Percentiles rank a stretch among this genome's conserved stretches.
Conservation (phyloP, 2,113 vertebrate genomes). For the Heterochromis multidens region DNA sequence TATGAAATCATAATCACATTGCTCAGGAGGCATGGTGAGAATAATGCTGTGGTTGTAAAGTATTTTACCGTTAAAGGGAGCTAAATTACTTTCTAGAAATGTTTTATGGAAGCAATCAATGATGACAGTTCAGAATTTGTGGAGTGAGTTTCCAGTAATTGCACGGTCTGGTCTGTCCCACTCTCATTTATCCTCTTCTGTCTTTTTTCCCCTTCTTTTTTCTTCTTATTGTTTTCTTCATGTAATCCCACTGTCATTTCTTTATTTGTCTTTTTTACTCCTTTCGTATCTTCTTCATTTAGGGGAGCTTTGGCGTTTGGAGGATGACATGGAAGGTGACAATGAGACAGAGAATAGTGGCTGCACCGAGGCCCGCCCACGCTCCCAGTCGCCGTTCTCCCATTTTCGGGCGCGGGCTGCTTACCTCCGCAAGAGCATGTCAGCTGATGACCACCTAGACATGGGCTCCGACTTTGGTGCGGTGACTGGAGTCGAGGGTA, state of each 20-base stretch:
- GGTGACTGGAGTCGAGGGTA: constrained; percentile 55
- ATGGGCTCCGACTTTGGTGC: constrained; percentile 64
- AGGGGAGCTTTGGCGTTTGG: constrained; percentile 85
- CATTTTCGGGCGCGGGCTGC: constrained; percentile 79
- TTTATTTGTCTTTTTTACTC: neutral
- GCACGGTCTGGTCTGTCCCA: neutral
- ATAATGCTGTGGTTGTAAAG: constrained; percentile 1
- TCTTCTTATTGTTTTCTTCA: neutral
- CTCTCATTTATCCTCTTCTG: neutral
- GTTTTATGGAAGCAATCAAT: constrained; percentile 25
- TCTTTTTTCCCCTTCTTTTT: neutral
- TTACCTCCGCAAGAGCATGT: constrained; percentile 88
- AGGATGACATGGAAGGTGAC: constrained; percentile 78
- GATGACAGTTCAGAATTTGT: neutral
- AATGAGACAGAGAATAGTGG: constrained; percentile 28
- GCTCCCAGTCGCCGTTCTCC: constrained; percentile 80
- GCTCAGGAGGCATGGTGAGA: constrained; percentile 7
- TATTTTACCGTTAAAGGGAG: constrained; percentile 16
- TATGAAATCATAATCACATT: constrained; percentile 16
- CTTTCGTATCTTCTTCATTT: neutral
- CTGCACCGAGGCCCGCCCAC: constrained; percentile 50
- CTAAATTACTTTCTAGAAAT: constrained; percentile 17
- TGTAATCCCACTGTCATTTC: neutral
- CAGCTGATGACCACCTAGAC: constrained; percentile 84
- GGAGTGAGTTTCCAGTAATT: constrained; percentile 18